A percentile compares a stretch with the other conserved stretches of the same genome.
Evolutionary conservation across 2,797 vertebrate species (phyloP).

Genomic region (Xenops minutus): DNA sequence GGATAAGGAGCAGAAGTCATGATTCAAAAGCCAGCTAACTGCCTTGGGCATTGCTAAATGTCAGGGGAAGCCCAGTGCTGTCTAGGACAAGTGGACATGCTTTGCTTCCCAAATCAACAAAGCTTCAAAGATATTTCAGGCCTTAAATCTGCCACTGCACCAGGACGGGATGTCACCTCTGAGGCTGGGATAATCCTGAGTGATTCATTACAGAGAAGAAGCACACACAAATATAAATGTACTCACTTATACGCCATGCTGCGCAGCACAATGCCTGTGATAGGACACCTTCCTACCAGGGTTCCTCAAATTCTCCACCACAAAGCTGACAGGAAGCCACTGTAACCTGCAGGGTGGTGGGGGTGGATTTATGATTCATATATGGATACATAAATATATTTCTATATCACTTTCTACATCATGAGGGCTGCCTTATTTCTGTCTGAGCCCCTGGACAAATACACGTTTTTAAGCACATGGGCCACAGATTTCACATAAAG

Average conservation of each 20-base stretch:
- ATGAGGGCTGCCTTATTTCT: neutral
- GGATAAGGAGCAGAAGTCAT: neutral
- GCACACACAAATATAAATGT: neutral
- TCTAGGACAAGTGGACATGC: neutral
- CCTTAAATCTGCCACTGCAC: neutral
- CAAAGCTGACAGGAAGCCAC: neutral
- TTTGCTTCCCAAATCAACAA: neutral
- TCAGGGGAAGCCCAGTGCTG: neutral
- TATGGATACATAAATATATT: neutral
- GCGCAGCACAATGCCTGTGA: neutral
- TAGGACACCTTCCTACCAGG: neutral
- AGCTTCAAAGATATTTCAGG: neutral
- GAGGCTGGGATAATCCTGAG: neutral
- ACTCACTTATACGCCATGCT: rapidly evolving
- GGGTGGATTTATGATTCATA: neutral
- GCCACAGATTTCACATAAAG: neutral
- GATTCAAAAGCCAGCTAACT: neutral
- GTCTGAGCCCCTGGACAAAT: neutral
- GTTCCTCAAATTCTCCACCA: neutral
- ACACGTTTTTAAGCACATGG: neutral
- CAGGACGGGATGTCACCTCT: neutral
- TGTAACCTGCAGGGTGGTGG: neutral
- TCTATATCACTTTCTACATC: neutral
- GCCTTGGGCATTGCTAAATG: neutral
- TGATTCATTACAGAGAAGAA: neutral